These are phyloP conservation scores for Tenthredo amoena DNA, from an alignment of 2,888 invertebrate genomes.

Conservation along the genomic window DNA sequence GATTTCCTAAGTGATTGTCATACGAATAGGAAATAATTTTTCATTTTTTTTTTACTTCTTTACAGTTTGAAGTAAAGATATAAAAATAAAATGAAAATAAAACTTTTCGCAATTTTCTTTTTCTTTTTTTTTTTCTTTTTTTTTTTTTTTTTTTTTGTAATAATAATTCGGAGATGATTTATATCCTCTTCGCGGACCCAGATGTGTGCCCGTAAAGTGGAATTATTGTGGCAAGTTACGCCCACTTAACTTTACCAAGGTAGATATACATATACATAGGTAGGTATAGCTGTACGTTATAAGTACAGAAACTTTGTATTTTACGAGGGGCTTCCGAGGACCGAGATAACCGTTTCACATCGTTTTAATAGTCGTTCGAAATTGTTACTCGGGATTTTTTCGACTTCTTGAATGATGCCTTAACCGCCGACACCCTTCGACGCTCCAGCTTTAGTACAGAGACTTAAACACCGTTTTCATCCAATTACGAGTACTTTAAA, in stretches of 20 bases:
- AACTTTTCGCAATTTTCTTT: not conserved
- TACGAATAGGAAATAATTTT: no score
- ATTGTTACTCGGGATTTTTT: conserved; percentile 25
- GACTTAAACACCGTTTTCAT: conserved; percentile 44
- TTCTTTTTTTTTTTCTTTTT: not conserved
- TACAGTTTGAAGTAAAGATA: not conserved
- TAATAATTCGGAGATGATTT: conserved; percentile 27
- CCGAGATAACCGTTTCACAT: conserved; percentile 18
- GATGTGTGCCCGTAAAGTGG: conserved; percentile 3
- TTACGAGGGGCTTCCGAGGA: conserved; percentile 48
- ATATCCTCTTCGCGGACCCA: not conserved
- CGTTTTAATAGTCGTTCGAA: conserved; percentile 34
- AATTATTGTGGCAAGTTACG: conserved; percentile 43
- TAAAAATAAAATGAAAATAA: not conserved
- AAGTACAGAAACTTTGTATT: conserved; percentile 29
- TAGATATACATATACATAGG: not conserved
- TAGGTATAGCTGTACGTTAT: not conserved
- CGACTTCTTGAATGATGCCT: conserved; percentile 11
- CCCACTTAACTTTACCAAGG: conserved; percentile 28
- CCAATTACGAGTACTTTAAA: conserved; percentile 49
- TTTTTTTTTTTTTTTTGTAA: not conserved
- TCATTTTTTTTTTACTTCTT: not conserved
- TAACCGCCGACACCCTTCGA: conserved; percentile 39
- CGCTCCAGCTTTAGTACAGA: not conserved
- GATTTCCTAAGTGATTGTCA: no score